phyloP scores from a whole-genome alignment of 2,113 vertebrate genomes.

The Toxotes chatareus region DNA sequence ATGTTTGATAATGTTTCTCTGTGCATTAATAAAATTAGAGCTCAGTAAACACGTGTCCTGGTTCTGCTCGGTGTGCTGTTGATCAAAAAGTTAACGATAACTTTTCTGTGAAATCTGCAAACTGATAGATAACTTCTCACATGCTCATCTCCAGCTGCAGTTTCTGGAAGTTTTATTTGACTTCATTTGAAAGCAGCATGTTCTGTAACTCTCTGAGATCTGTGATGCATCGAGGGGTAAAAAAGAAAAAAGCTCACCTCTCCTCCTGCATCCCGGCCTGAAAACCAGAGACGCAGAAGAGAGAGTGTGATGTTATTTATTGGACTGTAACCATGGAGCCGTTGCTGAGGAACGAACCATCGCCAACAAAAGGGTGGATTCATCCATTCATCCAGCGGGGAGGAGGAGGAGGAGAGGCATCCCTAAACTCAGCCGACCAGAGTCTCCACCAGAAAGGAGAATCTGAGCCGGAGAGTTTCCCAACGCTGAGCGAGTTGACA shows the following conservation, averaged over 20 bases:
- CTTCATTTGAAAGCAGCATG: background rate
- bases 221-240: background rate
- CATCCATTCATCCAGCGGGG: constrained; percentile 70
- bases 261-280: constrained; percentile 42
- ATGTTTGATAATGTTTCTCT: no score
- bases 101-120: no score
- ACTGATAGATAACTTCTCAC: no score
- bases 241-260: constrained; percentile 16
- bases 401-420: constrained; percentile 60
- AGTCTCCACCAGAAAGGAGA: constrained; percentile 29
- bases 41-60: no score
- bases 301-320: constrained; percentile 76
- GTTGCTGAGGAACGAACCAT: constrained; percentile 69
- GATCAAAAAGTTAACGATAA: no score
- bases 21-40: no score
- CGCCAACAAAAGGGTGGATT: constrained; percentile 75
- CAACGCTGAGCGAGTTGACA: constrained; percentile 48
- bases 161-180: background rate
- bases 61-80: no score
- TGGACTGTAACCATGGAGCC: constrained; percentile 74
- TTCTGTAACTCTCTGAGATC: background rate
- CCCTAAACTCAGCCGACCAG: constrained; percentile 32
- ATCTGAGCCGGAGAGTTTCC: constrained; percentile 51
- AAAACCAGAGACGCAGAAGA: constrained; percentile 46
- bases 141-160: no score